Percentiles rank a stretch among this genome's conserved stretches.
Conservation (phyloP, 1,140 invertebrate genomes). For the Drosophila micromelanica region DNA sequence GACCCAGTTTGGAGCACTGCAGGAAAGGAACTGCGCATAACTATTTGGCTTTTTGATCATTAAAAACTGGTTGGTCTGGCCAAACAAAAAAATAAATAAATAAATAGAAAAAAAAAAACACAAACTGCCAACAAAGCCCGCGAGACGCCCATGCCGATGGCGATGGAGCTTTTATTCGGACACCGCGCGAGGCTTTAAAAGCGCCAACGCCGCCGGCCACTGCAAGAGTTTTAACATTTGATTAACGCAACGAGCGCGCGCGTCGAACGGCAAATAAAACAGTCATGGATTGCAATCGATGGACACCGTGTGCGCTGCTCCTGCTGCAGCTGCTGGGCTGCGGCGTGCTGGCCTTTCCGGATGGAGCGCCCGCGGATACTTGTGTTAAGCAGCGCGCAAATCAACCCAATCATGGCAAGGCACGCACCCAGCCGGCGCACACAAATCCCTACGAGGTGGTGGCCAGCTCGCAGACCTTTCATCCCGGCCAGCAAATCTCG, state of each 20-base stretch:
- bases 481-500: slow-evolving; percentile 88
- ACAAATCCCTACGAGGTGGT: slow-evolving; percentile 88
- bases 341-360: slow-evolving; percentile 86
- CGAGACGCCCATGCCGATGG: slow-evolving; percentile 37
- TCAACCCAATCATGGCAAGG: slow-evolving; percentile 90
- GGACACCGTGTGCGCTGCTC: neutral
- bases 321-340: slow-evolving; percentile 20
- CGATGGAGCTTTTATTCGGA: slow-evolving; percentile 48
- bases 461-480: slow-evolving; percentile 87
- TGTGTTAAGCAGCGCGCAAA: slow-evolving; percentile 90
- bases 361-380: slow-evolving; percentile 91
- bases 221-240: slow-evolving; percentile 63
- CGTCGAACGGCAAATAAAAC: slow-evolving; percentile 27
- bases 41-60: slow-evolving; percentile 72
- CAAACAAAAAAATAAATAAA: slow-evolving; percentile 43
- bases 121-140: neutral
- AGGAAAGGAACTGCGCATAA: slow-evolving; percentile 64
- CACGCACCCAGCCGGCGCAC: slow-evolving; percentile 87
- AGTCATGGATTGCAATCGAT: slow-evolving; percentile 36
- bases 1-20: slow-evolving; percentile 67
- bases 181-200: slow-evolving; percentile 67
- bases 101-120: slow-evolving; percentile 16
- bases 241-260: slow-evolving; percentile 61
- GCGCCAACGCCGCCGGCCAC: slow-evolving; percentile 57
- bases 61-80: slow-evolving; percentile 71